Conservation (phyloP, 1,140 invertebrate species). For the Nylanderia fulva region DNA sequence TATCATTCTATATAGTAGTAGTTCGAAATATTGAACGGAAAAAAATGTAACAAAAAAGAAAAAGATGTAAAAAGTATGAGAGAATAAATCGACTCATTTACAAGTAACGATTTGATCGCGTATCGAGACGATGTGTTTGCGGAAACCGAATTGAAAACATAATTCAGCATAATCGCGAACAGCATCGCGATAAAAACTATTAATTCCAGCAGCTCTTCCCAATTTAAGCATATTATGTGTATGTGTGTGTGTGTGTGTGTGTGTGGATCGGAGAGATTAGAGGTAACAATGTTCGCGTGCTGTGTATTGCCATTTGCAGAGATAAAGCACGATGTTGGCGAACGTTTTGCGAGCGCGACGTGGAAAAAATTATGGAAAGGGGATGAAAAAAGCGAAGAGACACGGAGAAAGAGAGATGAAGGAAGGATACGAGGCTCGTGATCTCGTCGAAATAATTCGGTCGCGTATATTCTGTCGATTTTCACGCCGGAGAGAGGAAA, state of each 20-base stretch:
- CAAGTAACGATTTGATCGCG: conserved; percentile 4
- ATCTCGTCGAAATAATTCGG: conserved; percentile 49
- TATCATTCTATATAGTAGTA: too few species aligned
- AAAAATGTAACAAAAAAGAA: neutral
- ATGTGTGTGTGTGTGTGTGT: too few species aligned
- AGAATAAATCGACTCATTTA: conserved; percentile 14
- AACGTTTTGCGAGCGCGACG: neutral
- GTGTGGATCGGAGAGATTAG: conserved; percentile 51
- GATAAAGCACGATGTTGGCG: conserved; percentile 47
- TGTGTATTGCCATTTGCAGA: conserved; percentile 52
- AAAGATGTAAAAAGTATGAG: neutral
- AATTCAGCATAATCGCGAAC: conserved; percentile 37
- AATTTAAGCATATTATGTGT: conserved; percentile 56
- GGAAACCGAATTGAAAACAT: conserved; percentile 5
- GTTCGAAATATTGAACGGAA: neutral
- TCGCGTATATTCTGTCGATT: conserved; percentile 22
- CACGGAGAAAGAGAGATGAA: neutral
- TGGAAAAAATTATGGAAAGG: conserved; percentile 7
- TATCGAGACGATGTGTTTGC: conserved; percentile 14
- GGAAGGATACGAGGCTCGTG: neutral
- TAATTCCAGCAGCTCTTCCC: conserved; percentile 28
- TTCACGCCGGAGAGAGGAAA: conserved; percentile 6
- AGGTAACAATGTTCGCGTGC: conserved; percentile 41
- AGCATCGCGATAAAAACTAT: conserved; percentile 38
- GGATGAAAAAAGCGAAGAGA: neutral